Evolutionary conservation across 1,140 invertebrate genomes (phyloP).

Genomic region (Rhagoletis zephyria): DNA sequence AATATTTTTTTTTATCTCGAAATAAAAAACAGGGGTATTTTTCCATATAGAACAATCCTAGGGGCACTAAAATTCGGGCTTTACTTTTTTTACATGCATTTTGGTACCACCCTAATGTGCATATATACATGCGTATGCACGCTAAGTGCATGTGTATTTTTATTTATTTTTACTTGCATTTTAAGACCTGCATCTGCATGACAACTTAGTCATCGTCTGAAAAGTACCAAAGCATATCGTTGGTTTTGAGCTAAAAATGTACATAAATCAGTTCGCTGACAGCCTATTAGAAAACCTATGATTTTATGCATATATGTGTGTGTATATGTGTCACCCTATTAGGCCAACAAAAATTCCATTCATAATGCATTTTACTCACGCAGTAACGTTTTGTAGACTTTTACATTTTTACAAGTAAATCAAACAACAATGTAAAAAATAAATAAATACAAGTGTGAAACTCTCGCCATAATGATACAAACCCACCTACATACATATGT

Average conservation of each 20-base stretch:
- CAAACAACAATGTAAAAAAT: not conserved
- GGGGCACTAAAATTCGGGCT: no score
- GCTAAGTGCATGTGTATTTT: no score
- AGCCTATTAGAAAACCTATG: not conserved
- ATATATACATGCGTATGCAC: no score
- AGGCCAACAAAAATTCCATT: slow-evolving; percentile 48
- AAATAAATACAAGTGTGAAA: slow-evolving; percentile 1
- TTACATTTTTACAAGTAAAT: slow-evolving; percentile 23
- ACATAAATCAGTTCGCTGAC: slow-evolving; percentile 7
- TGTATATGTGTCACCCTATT: not conserved
- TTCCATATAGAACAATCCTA: no score
- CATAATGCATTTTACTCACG: slow-evolving; percentile 72
- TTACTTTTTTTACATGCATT: no score
- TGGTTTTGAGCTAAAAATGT: not conserved
- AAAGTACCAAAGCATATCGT: not conserved
- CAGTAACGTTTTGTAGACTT: slow-evolving; percentile 72
- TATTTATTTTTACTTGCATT: no score
- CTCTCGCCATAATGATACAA: not conserved
- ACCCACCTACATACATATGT: not conserved
- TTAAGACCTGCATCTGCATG: no score
- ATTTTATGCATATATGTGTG: not conserved
- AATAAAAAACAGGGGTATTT: no score
- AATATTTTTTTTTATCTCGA: no score
- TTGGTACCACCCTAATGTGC: no score
- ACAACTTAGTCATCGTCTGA: slow-evolving; percentile 9